Evolutionary conservation across 2,888 invertebrate genomes (phyloP), one percentile per base, ranked within the genome.

Genomic region (Sminthurinus aureus): DNA sequence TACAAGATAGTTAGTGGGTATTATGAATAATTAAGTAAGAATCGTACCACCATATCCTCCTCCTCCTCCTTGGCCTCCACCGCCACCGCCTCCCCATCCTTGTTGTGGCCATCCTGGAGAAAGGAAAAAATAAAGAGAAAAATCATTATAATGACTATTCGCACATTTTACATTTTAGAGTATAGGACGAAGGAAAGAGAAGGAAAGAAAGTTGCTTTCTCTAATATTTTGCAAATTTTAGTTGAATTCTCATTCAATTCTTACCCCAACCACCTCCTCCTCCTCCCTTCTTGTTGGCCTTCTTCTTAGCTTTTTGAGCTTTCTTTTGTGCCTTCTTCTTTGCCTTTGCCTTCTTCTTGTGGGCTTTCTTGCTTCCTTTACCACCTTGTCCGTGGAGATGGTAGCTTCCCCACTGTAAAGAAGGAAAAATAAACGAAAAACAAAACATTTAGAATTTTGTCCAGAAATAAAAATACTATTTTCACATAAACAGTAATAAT

Each of bases 261-360:
- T 38, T 6, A 67, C 67, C 71, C 20, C 24, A 71, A 24, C 71
- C 71, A 24, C 71, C 79, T 58, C 85, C 83, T 22, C 83, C 84
- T 11, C 81, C 80, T 74, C 85, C 85, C 82, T 85, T 85, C 85
- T 85, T 85, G 18, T 75, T 66, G 24, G 84, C 85, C 86, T 88
- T 88, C 86, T 86, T 86, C 84, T 87, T 86, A 76, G 86, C 87
- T 82, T 86, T 87, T 64, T 79, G 64, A 83, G 87, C 86, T 69
- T 84, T 85, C 86, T 88, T 88, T 51, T 82, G 83, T 74, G 84
- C 84, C 84, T 87, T 87, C 87, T 87, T 87, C 86, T 86, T 86
- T 79, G 85, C 85, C 87, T 88, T 88, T 58, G 85, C 84, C 87
- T 87, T 87, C 87, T 87, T 87, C 84, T 87, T 85, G 26, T 75